Evolutionary conservation across 2,797 vertebrate species (phyloP).

Genomic region (Scomberomorus guttatus): DNA sequence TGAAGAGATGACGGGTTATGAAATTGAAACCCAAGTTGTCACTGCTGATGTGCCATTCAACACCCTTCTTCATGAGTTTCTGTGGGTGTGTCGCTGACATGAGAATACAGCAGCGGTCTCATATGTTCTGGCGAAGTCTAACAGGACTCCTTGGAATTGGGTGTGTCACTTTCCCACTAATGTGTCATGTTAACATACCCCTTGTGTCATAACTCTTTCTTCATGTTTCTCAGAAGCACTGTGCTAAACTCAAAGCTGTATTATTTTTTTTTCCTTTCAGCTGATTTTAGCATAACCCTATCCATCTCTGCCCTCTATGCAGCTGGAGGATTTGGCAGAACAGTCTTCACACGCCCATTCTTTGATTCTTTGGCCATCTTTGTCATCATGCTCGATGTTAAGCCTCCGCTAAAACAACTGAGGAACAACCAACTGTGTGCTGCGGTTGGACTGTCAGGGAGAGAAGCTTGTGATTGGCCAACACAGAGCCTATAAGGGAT

Average conservation of each 20-base stretch:
- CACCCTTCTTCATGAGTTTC: slow-evolving; percentile 34
- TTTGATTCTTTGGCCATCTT: slow-evolving; percentile 63
- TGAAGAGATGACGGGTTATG: neutral
- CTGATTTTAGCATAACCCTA: slow-evolving; percentile 40
- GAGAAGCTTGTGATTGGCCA: slow-evolving; percentile 62
- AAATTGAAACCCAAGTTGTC: slow-evolving; percentile 30
- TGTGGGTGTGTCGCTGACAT: slow-evolving; percentile 62
- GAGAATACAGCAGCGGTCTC: slow-evolving; percentile 61
- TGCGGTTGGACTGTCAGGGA: slow-evolving; percentile 61
- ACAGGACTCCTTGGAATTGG: slow-evolving; percentile 76
- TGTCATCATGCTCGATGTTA: slow-evolving; percentile 58
- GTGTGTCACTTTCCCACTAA: slow-evolving; percentile 77
- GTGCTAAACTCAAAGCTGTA: slow-evolving; percentile 41
- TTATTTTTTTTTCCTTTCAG: slow-evolving; percentile 34
- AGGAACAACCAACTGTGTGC: slow-evolving; percentile 54
- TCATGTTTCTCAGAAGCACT: slow-evolving; percentile 62
- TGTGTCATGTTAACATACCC: slow-evolving; percentile 79
- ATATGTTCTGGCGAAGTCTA: slow-evolving; percentile 64
- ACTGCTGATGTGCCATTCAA: slow-evolving; percentile 29
- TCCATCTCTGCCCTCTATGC: slow-evolving; percentile 13
- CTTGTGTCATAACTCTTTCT: slow-evolving; percentile 71
- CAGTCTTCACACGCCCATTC: slow-evolving; percentile 53
- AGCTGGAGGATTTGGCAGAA: slow-evolving; percentile 44
- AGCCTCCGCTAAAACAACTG: slow-evolving; percentile 56
- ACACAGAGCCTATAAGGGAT: slow-evolving; percentile 54